phyloP scores from a whole-genome alignment of 1,140 invertebrate species.

The Calephelis virginiensis region DNA sequence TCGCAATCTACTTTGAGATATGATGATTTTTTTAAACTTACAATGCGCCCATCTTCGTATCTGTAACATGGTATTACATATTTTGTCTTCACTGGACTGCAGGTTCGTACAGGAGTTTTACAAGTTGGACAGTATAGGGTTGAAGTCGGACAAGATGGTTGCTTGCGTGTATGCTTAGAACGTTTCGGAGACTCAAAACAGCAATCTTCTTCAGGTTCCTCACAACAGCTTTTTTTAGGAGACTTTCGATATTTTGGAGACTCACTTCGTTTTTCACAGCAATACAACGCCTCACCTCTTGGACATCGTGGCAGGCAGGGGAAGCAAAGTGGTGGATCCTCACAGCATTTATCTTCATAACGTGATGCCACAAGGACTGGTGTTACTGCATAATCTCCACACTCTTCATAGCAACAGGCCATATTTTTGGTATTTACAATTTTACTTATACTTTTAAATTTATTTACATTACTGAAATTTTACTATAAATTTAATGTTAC shows the following conservation, averaged over 20 bases:
- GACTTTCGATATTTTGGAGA: constrained; percentile 4
- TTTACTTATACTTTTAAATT: constrained; percentile 36
- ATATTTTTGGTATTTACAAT: constrained; percentile 49
- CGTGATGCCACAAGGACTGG: constrained; percentile 47
- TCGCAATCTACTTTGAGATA: neutral
- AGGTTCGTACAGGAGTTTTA: constrained; percentile 32
- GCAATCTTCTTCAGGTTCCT: constrained; percentile 20
- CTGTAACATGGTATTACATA: constrained; percentile 68
- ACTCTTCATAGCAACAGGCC: constrained; percentile 51
- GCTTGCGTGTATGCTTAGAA: constrained; percentile 10
- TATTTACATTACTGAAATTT: constrained; percentile 25
- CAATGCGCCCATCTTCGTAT: constrained; percentile 70
- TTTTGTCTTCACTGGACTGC: constrained; percentile 60
- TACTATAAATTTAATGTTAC: constrained; percentile 30
- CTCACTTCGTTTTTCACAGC: constrained; percentile 42
- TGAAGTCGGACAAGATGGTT: neutral
- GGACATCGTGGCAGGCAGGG: constrained; percentile 52
- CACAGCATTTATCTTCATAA: constrained; percentile 38
- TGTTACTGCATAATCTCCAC: constrained; percentile 49
- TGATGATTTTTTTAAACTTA: constrained; percentile 38
- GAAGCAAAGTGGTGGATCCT: constrained; percentile 40
- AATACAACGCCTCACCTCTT: constrained; percentile 42
- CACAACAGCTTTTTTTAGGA: constrained; percentile 21
- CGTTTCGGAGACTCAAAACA: neutral
- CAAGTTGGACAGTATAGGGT: constrained; percentile 32